Evolutionary conservation across 2,113 vertebrate species (phyloP).

Genomic region (Lagopus leucura): DNA sequence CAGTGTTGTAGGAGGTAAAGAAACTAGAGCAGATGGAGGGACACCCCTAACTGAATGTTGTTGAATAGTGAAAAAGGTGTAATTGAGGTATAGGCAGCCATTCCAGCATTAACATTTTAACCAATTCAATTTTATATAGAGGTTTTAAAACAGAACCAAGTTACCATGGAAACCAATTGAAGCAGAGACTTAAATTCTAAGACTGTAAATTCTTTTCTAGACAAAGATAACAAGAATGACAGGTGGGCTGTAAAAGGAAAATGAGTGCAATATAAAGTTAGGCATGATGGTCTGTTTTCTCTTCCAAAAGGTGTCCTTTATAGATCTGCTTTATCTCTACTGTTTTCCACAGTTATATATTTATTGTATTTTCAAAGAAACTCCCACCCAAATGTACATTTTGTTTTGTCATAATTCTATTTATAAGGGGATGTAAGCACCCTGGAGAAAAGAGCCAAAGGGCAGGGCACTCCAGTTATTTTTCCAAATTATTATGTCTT

Average conservation of each 20-base stretch:
- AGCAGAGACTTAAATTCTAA: constrained; percentile 8
- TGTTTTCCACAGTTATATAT: not conserved
- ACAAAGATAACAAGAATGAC: constrained; percentile 40
- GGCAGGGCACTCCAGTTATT: constrained; percentile 5
- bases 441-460: not conserved
- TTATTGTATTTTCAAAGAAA: not conserved
- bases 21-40: not conserved
- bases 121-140: constrained; percentile 38
- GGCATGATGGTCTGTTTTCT: constrained; percentile 2
- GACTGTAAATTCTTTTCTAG: constrained; percentile 47
- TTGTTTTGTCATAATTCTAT: constrained; percentile 30
- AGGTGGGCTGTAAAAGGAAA: constrained; percentile 53
- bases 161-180: constrained; percentile 66
- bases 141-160: constrained; percentile 44
- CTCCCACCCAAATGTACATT: not conserved
- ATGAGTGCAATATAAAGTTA: not conserved
- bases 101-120: constrained; percentile 35
- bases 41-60: not conserved
- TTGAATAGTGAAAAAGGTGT: not conserved
- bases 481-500: constrained; percentile 41
- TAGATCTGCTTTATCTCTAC: constrained; percentile 7
- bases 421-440: not conserved
- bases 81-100: not conserved
- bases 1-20: not conserved
- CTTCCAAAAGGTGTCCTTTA: constrained; percentile 1